Evolutionary conservation across 1,140 invertebrate species (phyloP), one percentile per base, ranked within the genome.

Genomic region (Sarcophaga peregrina): DNA sequence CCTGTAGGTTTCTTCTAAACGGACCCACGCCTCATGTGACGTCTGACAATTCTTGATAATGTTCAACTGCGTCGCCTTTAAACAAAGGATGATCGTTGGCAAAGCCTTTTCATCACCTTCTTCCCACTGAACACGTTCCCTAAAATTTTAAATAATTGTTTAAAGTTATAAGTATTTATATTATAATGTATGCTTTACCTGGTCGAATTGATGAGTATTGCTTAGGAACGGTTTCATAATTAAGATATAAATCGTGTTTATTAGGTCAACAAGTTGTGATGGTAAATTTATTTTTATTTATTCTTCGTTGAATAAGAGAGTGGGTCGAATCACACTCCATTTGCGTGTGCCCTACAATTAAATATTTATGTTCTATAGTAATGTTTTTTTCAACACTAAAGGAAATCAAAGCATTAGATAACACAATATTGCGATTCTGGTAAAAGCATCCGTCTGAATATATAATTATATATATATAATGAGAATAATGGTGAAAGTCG

Each of bases 401-500:
- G 13, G 37, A 58, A 74, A 83, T 20, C 17, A 80, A 83, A 52
- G 82, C 82, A 62, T 83, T 83, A 74, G 74, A 80, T 68, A 80
- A 72, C 25, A 83, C 37, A 11, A 20, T 52, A 82, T 82, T 82
- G n/a, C 72, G 47, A 54, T 82, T 82, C 75, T 82, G 82, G 50
- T 82, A 54, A 80, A 80, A 83, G 25, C 76, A 72, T 47, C 73
- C 73, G 58, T 82, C 73, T 4, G 73, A 82, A 52, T 82, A 82
- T 52, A 82, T 80, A 45, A 80, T 54, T 82, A 84, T 74, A 91
- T 52, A 85, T 89, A 87, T 72, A 91, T 85, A 58, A 87, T 82
- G 73, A 89, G 72, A 84, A 86, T 90, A 0, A 86, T 87, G 62
- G 88, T 87, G 85, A 90, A 92, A 25, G 86, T 87, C 17, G 88